Conservation (phyloP, 2,113 vertebrate genomes). For the Odontesthes bonariensis region DNA sequence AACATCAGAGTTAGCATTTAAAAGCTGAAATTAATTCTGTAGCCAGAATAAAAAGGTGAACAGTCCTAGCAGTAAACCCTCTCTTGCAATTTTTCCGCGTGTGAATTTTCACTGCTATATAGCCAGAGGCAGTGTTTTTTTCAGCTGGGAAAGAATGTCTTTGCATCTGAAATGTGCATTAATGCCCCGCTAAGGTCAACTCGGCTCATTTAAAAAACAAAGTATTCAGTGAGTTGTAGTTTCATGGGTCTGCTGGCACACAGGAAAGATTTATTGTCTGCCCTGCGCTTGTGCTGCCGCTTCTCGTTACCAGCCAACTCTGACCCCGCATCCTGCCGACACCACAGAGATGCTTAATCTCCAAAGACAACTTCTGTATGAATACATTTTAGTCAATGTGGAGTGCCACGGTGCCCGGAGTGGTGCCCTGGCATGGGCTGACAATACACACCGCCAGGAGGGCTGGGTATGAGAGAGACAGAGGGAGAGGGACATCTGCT, state of each 20-base stretch:
- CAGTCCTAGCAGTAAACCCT: constrained; percentile 65
- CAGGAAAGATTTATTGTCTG: constrained; percentile 75
- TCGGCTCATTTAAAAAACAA: constrained; percentile 76
- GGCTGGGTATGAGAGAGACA: constrained; percentile 37
- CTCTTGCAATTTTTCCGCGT: constrained; percentile 2
- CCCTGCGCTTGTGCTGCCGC: constrained; percentile 57
- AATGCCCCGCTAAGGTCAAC: constrained; percentile 73
- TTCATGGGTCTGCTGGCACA: constrained; percentile 59
- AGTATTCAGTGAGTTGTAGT: constrained; percentile 60
- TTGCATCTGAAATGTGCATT: constrained; percentile 74
- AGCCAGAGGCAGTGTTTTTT: constrained; percentile 47
- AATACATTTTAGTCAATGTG: constrained; percentile 66
- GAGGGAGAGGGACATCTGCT: constrained; percentile 67
- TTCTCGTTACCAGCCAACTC: constrained; percentile 73
- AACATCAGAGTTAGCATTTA: constrained; percentile 74
- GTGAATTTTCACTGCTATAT: constrained; percentile 42
- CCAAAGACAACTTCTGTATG: constrained; percentile 71
- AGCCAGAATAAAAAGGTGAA: constrained; percentile 73
- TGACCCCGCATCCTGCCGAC: constrained; percentile 71
- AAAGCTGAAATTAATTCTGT: constrained; percentile 75
- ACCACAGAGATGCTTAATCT: constrained; percentile 67
- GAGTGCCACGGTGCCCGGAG: constrained; percentile 33
- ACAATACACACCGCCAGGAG: constrained; percentile 37
- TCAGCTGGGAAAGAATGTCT: constrained; percentile 55
- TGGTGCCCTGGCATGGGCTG: constrained; percentile 55